These are phyloP conservation scores for Aviceda subcristata DNA, from an alignment of 2,113 vertebrate species.

Conservation along the genomic window DNA sequence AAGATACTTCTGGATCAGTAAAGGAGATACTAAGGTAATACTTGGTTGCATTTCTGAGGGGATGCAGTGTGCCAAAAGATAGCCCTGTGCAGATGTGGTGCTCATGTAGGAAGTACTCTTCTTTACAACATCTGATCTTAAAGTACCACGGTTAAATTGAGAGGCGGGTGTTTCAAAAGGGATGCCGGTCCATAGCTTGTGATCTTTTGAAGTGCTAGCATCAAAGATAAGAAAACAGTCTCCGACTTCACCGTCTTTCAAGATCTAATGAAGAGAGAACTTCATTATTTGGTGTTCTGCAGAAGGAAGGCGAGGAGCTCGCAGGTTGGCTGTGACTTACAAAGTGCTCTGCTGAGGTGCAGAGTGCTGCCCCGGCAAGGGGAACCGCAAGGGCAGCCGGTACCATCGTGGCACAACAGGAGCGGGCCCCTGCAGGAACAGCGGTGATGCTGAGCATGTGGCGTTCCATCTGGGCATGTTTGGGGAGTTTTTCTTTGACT, in stretches of 20 bases:
- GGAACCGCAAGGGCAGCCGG: accelerated
- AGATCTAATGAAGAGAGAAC: neutral
- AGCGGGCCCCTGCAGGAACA: accelerated
- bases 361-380: neutral
- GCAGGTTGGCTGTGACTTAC: accelerated
- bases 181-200: neutral
- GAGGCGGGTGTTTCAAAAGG: neutral
- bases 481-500: neutral
- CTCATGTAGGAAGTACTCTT: neutral
- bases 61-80: neutral
- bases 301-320: neutral
- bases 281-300: neutral
- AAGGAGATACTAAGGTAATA: neutral
- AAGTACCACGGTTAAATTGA: neutral
- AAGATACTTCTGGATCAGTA: neutral
- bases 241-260: neutral
- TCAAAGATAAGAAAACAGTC: neutral
- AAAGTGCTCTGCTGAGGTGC: neutral
- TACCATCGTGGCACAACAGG: accelerated
- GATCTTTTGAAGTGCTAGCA: neutral
- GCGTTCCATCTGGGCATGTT: accelerated
- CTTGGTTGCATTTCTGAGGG: conserved; percentile 7
- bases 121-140: neutral
- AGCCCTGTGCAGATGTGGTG: neutral
- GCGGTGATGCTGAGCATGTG: accelerated